phyloP scores from a whole-genome alignment of 2,797 vertebrate species.

The Chrosomus eos region DNA sequence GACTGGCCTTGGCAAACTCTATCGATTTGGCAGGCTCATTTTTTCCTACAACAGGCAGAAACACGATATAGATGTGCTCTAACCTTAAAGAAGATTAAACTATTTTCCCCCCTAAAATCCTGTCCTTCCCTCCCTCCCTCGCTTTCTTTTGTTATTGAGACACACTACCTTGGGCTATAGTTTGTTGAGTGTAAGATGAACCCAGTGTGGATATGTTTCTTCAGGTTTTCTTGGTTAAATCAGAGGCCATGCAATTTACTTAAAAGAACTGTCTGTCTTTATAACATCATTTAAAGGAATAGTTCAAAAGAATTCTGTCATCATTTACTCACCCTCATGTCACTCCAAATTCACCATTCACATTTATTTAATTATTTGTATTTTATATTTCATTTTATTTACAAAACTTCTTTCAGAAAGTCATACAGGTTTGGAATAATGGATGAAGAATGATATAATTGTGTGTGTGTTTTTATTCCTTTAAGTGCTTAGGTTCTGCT shows the following conservation, averaged over 20 bases:
- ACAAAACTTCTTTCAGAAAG: neutral
- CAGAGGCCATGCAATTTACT: neutral
- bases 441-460: neutral
- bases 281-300: neutral
- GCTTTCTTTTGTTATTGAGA: conserved; percentile 15
- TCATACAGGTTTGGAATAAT: neutral
- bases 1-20: neutral
- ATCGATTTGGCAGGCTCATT: neutral
- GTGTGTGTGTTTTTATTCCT: too few species aligned
- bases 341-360: neutral
- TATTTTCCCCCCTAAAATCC: neutral
- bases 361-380: neutral
- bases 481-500: neutral
- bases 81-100: neutral
- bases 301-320: neutral
- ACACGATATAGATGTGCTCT: conserved; percentile 7
- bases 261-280: neutral
- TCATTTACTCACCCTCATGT: neutral
- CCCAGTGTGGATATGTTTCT: neutral
- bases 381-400: neutral
- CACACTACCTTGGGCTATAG: conserved; percentile 25
- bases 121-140: neutral
- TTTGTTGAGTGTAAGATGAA: conserved; percentile 10
- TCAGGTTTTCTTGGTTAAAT: conserved; percentile 11
- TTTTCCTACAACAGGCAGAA: conserved; percentile 11